Conservation (phyloP, 1,140 invertebrate genomes). For the Amphibalanus amphitrite region DNA sequence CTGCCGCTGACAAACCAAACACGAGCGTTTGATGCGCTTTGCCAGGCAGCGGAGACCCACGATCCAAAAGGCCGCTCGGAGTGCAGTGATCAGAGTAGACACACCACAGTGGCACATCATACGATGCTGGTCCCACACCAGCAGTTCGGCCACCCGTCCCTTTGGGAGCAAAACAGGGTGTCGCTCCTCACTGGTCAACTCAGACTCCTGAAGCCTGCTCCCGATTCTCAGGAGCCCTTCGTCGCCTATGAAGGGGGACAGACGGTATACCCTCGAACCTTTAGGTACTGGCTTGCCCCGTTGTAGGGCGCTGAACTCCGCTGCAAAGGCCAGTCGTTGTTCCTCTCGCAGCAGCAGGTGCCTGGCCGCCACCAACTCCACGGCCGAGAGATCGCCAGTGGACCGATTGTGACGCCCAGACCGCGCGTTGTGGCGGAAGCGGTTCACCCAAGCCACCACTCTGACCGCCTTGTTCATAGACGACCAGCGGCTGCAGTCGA, state of each 20-base stretch:
- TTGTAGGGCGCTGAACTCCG: background rate
- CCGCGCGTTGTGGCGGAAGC: background rate
- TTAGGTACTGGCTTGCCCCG: background rate
- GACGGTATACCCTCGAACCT: background rate
- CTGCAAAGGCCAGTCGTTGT: background rate
- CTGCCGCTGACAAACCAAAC: slow-evolving; percentile 5
- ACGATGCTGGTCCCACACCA: too few species aligned
- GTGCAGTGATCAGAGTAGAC: too few species aligned
- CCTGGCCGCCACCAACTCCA: background rate
- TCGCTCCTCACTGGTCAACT: background rate
- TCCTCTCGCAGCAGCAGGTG: background rate
- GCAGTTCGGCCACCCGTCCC: too few species aligned
- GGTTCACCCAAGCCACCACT: background rate
- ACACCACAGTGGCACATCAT: too few species aligned
- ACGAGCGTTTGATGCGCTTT: slow-evolving; percentile 4
- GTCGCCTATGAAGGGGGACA: background rate
- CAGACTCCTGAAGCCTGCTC: background rate
- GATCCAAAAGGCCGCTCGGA: too few species aligned
- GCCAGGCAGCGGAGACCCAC: background rate
- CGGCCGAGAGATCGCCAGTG: background rate
- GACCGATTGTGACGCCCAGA: background rate
- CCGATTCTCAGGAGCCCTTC: background rate
- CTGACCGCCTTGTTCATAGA: background rate
- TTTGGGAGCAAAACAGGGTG: too few species aligned
- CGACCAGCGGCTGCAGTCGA: background rate